Percentiles rank a stretch among this genome's conserved stretches.
Conservation (phyloP, 2,888 invertebrate species). For the Syrphus vitripennis region DNA sequence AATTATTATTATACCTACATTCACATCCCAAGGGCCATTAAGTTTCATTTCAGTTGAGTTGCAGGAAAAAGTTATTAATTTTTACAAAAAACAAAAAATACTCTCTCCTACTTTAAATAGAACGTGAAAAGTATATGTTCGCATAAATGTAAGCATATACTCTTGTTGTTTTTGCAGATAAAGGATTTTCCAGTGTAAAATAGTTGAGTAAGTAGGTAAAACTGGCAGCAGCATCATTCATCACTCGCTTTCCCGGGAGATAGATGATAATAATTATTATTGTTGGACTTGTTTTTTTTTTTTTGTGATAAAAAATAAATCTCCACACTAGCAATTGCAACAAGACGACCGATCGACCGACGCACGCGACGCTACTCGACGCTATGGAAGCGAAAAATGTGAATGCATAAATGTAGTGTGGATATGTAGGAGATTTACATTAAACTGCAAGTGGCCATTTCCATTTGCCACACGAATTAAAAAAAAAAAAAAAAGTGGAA, state of each 20-base stretch:
- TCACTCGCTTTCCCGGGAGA: conserved; percentile 42
- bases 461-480: conserved; percentile 20
- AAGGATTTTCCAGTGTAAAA: background rate
- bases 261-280: conserved; percentile 35
- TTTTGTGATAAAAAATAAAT: conserved; percentile 31
- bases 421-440: conserved; percentile 5
- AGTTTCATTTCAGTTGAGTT: conserved; percentile 54
- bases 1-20: conserved; percentile 34
- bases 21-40: conserved; percentile 48
- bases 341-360: background rate
- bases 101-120: conserved; percentile 1
- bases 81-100: conserved; percentile 32
- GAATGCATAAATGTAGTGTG: background rate
- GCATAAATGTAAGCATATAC: no score
- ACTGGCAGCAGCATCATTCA: conserved; percentile 16
- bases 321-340: conserved; percentile 5
- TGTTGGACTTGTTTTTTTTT: conserved; percentile 11
- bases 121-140: background rate
- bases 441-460: conserved; percentile 50
- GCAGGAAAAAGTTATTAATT: conserved; percentile 58
- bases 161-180: background rate
- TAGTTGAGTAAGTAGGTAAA: background rate
- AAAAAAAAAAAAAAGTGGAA: background rate
- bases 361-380: background rate
- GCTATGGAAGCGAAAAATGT: no score